Conservation (phyloP, 2,797 vertebrate species). For the Rhabdophis nuchalis region DNA sequence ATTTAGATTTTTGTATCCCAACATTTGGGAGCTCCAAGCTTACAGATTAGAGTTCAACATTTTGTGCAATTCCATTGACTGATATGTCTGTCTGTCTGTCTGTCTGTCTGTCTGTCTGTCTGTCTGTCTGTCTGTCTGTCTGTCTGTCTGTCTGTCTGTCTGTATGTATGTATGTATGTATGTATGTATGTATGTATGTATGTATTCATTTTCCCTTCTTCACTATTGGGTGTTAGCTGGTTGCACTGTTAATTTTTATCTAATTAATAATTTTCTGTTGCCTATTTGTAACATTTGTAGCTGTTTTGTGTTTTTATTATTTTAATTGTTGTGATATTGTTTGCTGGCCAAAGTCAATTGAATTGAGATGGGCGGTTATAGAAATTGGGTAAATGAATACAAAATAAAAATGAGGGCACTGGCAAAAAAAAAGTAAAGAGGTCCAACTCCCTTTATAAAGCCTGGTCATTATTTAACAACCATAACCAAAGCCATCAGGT, state of each 20-base stretch:
- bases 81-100: neutral
- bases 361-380: too few relatives aligned
- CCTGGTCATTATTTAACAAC: neutral
- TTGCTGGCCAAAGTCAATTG: neutral
- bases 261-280: neutral
- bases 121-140: neutral
- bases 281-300: neutral
- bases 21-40: neutral
- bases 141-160: neutral
- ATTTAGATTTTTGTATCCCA: neutral
- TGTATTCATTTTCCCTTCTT: neutral
- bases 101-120: neutral
- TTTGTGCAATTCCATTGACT: constrained; percentile 18
- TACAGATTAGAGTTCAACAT: constrained; percentile 1
- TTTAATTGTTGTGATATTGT: neutral
- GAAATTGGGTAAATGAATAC: neutral
- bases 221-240: neutral
- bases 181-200: neutral
- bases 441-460: neutral
- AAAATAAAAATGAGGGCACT: neutral
- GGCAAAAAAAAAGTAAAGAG: neutral
- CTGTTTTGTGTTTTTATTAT: neutral
- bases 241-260: neutral
- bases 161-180: neutral
- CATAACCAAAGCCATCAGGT: neutral